Conservation (phyloP, 92 coral and sea anemone species). For the Palythoa grandiflora region DNA sequence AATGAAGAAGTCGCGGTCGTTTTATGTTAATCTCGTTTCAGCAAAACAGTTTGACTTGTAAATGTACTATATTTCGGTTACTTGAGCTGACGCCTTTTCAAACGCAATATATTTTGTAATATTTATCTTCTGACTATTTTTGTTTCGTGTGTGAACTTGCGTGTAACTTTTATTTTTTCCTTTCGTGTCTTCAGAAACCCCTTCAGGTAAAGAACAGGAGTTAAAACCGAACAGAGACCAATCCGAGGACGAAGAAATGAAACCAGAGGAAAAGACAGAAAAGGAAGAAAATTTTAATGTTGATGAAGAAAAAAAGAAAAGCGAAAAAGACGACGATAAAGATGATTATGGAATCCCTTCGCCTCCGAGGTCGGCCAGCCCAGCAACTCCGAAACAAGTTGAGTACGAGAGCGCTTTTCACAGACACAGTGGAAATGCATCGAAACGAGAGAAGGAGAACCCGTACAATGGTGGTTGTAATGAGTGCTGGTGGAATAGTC, state of each 20-base stretch:
- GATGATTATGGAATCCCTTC: conserved; percentile 34
- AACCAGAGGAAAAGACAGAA: background rate
- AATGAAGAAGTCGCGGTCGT: background rate
- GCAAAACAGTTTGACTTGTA: background rate
- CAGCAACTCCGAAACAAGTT: conserved; percentile 1
- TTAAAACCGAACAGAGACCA: background rate
- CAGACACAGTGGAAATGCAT: conserved; percentile 29
- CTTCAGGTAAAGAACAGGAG: background rate
- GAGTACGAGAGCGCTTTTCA: conserved; percentile 45
- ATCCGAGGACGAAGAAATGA: conserved; percentile 1
- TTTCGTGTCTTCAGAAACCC: conserved; percentile 7
- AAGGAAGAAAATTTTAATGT: background rate
- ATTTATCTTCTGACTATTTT: background rate
- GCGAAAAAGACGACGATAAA: background rate
- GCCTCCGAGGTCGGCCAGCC: conserved; percentile 36
- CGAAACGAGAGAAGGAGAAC: conserved; percentile 23
- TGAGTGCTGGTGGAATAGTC: conserved; percentile 73
- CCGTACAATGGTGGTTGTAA: conserved; percentile 51
- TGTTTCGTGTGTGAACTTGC: background rate
- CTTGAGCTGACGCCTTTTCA: background rate
- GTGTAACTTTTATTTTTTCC: background rate
- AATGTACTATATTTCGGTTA: background rate
- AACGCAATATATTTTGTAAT: conserved; percentile 13
- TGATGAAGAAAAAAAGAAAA: background rate
- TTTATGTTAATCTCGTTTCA: background rate